phyloP scores from a whole-genome alignment of 2,113 vertebrate genomes.

The Poecilia latipinna region DNA sequence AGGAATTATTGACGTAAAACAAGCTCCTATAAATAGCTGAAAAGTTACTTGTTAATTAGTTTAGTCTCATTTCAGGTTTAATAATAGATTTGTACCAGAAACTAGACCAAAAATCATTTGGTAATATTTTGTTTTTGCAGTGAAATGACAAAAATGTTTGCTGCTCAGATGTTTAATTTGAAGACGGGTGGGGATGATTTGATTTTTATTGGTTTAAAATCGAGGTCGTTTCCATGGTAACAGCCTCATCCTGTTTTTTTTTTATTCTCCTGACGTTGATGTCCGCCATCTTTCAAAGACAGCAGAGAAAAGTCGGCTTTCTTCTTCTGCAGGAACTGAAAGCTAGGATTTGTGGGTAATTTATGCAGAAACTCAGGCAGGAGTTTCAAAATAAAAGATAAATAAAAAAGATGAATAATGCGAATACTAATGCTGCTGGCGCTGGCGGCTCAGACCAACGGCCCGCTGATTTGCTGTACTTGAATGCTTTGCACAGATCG shows the following conservation, averaged over 20 bases:
- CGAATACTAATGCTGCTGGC: conserved; percentile 48
- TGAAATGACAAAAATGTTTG: too few species aligned
- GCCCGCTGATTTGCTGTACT: conserved; percentile 62
- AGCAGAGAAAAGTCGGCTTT: conserved; percentile 49
- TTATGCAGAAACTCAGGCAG: conserved; percentile 34
- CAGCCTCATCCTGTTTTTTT: conserved; percentile 16
- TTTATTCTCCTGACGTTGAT: conserved; percentile 36
- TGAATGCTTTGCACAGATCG: conserved; percentile 67
- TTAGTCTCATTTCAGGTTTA: too few species aligned
- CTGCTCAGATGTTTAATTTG: too few species aligned
- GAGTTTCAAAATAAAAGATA: conserved; percentile 13
- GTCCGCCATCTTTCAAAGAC: conserved; percentile 53
- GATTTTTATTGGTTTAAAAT: conserved; percentile 28
- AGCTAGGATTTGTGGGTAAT: conserved; percentile 29
- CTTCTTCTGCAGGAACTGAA: conserved; percentile 16
- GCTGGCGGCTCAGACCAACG: conserved; percentile 65
- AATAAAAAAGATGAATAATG: conserved; percentile 29
- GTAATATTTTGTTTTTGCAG: too few species aligned
- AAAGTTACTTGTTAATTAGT: too few species aligned
- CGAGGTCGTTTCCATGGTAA: conserved; percentile 15
- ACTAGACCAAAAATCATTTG: too few species aligned
- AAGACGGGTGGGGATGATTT: too few species aligned
- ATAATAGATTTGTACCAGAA: too few species aligned
- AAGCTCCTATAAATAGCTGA: too few species aligned
- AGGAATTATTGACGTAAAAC: too few species aligned